A percentile compares a stretch with the other conserved stretches of the same genome.
phyloP scores from a whole-genome alignment of 2,888 invertebrate genomes.

The Lasioglossum pauxillum region DNA sequence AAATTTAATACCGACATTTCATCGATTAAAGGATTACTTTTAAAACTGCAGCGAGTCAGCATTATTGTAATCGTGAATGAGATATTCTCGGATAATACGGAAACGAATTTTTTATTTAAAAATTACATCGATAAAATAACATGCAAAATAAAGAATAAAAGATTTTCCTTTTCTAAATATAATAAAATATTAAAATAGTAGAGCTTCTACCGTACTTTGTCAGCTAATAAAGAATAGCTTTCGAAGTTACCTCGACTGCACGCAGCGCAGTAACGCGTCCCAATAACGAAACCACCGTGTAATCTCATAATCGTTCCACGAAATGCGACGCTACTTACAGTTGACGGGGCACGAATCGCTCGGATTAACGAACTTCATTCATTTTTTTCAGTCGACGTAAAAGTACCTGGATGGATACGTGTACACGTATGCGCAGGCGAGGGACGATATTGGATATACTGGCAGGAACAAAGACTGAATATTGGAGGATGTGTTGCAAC shows the following conservation, averaged over 20 bases:
- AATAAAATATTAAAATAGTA: background rate
- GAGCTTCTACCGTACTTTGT: background rate
- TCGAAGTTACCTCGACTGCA: background rate
- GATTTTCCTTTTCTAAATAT: background rate
- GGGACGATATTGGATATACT: background rate
- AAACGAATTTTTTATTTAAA: background rate
- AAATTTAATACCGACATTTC: background rate
- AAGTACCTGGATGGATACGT: background rate
- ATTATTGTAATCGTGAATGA: background rate
- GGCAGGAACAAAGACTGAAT: slow-evolving; percentile 16
- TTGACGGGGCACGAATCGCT: background rate
- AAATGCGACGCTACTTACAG: background rate
- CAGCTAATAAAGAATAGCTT: background rate
- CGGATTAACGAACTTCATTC: background rate
- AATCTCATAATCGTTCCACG: background rate
- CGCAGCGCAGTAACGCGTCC: background rate
- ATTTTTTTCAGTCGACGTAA: background rate
- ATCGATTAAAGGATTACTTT: background rate
- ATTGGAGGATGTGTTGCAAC: background rate
- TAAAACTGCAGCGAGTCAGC: background rate
- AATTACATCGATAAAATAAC: background rate
- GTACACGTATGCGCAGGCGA: background rate
- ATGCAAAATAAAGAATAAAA: background rate
- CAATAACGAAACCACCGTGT: background rate
- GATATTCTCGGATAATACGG: background rate